A percentile compares a stretch with the other conserved stretches of the same genome.
Conservation (phyloP, 2,797 vertebrate species). For the Pagetopsis macropterus region DNA sequence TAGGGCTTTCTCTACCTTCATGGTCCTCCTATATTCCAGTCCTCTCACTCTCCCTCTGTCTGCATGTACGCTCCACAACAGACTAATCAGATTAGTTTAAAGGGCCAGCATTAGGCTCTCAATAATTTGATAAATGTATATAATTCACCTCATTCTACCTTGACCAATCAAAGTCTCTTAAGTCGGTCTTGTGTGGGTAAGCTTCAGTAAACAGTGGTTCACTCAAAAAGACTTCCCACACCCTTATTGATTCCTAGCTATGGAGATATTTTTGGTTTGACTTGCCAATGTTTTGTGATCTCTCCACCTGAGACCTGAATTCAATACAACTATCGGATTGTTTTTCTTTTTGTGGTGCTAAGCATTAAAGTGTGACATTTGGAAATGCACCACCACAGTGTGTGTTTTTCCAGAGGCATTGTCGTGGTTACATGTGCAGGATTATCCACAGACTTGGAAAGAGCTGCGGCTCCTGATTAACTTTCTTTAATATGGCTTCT, state of each 20-base stretch:
- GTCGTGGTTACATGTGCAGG: constrained; percentile 6
- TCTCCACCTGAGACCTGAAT: not conserved
- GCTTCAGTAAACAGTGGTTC: not conserved
- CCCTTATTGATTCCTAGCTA: not conserved
- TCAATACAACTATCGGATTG: not conserved
- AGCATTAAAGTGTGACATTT: not conserved
- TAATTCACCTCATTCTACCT: not conserved
- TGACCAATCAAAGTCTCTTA: not conserved
- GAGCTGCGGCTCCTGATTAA: not conserved
- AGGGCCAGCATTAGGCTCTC: constrained; percentile 9
- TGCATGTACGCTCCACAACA: not conserved
- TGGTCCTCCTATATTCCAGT: not conserved
- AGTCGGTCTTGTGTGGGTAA: not conserved
- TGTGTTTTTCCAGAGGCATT: constrained; percentile 1
- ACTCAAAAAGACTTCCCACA: not conserved
- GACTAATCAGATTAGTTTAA: constrained; percentile 32
- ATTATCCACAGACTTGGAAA: constrained; percentile 23
- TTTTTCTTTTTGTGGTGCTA: not conserved
- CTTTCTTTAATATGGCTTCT: not conserved
- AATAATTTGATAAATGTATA: constrained; percentile 13
- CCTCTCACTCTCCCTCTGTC: not conserved
- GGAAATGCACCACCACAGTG: not conserved
- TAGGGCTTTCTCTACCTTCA: not conserved
- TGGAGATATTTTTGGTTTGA: not conserved
- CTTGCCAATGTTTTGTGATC: not conserved